Percentiles rank a stretch among this genome's conserved stretches.
Evolutionary conservation across 2,888 invertebrate genomes (phyloP).

Genomic region (Syrista parreyssii): DNA sequence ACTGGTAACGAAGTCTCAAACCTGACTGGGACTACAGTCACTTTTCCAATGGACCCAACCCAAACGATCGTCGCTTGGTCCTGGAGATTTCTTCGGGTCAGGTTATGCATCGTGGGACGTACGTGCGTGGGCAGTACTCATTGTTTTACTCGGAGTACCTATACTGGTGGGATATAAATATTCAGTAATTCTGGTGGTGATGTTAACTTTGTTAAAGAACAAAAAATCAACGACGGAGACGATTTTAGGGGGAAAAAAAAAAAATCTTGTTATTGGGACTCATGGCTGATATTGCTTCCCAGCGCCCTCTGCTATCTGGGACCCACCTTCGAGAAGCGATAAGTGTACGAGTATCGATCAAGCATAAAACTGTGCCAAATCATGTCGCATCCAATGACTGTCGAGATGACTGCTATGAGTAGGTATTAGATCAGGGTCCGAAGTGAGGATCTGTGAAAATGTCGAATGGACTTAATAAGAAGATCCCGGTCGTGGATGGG

Average conservation of each 20-base stretch:
- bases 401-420: background rate
- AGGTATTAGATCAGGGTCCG: background rate
- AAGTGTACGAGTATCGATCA: background rate
- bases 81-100: slow-evolving; percentile 6
- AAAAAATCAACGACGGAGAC: background rate
- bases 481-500: slow-evolving; percentile 7
- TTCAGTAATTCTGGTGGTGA: slow-evolving; percentile 43
- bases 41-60: background rate
- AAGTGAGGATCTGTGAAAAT: background rate
- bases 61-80: background rate
- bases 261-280: background rate
- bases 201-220: background rate
- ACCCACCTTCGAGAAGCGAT: background rate
- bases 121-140: slow-evolving; percentile 46
- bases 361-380: background rate
- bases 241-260: background rate
- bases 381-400: background rate
- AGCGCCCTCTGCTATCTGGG: background rate
- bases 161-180: slow-evolving; percentile 40
- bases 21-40: background rate
- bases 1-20: background rate
- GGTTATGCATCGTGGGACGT: slow-evolving; percentile 32
- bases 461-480: slow-evolving; percentile 9
- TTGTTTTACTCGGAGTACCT: slow-evolving; percentile 45
- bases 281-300: background rate